Evolutionary conservation across 1,140 invertebrate genomes (phyloP).

Genomic region (Zaprionus gabonicus): DNA sequence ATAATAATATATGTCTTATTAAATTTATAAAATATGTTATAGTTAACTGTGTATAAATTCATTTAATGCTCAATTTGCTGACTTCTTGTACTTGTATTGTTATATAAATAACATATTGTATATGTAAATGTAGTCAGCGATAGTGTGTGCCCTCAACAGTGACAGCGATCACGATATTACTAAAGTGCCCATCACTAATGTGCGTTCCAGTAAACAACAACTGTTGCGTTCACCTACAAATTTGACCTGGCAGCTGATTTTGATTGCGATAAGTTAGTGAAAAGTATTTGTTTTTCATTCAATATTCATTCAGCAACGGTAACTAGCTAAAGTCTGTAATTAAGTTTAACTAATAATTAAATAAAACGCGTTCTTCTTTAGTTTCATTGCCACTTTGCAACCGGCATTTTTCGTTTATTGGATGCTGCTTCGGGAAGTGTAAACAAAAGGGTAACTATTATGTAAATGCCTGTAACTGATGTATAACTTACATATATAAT

Average conservation of each 20-base stretch:
- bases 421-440: neutral
- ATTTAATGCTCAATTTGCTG: too few relatives aligned
- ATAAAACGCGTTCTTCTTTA: neutral
- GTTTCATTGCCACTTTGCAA: neutral
- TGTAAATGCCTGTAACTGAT: neutral
- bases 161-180: neutral
- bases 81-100: too few relatives aligned
- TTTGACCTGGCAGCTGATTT: slow-evolving; percentile 47
- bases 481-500: too few relatives aligned
- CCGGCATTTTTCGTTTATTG: neutral
- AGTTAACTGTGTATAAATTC: too few relatives aligned
- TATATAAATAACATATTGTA: too few relatives aligned
- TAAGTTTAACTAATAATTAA: neutral
- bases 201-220: slow-evolving; percentile 39
- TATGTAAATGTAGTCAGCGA: too few relatives aligned
- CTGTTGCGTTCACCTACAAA: slow-evolving; percentile 45
- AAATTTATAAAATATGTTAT: too few relatives aligned
- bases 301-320: neutral
- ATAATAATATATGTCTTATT: too few relatives aligned
- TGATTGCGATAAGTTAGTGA: slow-evolving; percentile 28
- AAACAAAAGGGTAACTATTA: slow-evolving; percentile 1
- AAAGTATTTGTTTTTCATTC: neutral
- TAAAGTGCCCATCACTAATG: slow-evolving; percentile 22
- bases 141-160: too few relatives aligned
- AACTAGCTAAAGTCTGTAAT: neutral